Evolutionary conservation across 2,888 invertebrate genomes (phyloP), one percentile per base, ranked within the genome.

Genomic region (Malacosoma neustria): DNA sequence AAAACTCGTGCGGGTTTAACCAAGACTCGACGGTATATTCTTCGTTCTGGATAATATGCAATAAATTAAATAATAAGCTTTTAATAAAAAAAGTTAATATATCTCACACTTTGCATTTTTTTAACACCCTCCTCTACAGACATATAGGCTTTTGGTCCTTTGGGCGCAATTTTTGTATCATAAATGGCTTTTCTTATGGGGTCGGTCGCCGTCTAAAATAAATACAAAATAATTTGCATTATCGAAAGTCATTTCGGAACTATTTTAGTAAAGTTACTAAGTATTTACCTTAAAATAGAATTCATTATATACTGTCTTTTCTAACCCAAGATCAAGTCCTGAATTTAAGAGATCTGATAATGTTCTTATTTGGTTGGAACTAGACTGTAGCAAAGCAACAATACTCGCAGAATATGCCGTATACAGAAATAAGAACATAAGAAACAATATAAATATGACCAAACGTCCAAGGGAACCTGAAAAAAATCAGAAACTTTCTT

Each of bases 341-440:
- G 92, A 92, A 41, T 89, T 76, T 2, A 90, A 66, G n/a, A 93
- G 73, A 59, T 92, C 91, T 1, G 77, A 50, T 1, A 91, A 57
- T 0, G 89, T 90, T 43, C 84, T 80, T 35, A 93, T 91, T 45
- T 89, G 88, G 33, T 87, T 86, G 0, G 92, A 91, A 1, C 90
- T 90, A 0, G 92, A 90, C 59, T 92, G 92, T 9, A 93, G 72
- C 11, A 93, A 62, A 0, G 90, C 91, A 0, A 93, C 92, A 34
- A 93, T 92, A 56, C 90, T 91, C 3, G 92, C 93, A 0, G 92
- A 90, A 54, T 92, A 93, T 0, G 92, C 90, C 0, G 91, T 90
- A 57, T 91, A 92, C 0, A 93, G 65, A 53, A 92, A 92, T 60
- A 93, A 81, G 30, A 89, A 82, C 0, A 89, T 81, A 2, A 90